phyloP scores from a whole-genome alignment of 2,888 invertebrate genomes.

The Drosophila algonquin region DNA sequence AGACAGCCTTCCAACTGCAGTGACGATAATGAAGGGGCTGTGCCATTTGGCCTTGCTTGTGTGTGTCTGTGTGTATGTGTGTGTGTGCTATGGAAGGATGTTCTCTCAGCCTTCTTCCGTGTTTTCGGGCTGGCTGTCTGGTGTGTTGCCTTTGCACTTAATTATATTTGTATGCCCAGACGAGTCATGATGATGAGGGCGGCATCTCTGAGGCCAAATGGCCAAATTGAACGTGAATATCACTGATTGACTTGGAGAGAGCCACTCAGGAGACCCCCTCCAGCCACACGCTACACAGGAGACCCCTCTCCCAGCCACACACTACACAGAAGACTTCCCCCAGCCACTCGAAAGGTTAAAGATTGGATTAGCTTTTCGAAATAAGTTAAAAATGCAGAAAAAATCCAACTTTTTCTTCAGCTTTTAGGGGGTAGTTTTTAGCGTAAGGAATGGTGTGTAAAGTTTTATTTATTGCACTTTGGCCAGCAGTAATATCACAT shows the following conservation, averaged over 20 bases:
- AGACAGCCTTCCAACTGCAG: constrained; percentile 16
- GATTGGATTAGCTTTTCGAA: not conserved
- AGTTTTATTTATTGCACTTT: not conserved
- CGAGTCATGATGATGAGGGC: constrained; percentile 22
- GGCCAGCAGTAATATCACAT: not conserved
- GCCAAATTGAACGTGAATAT: constrained; percentile 74
- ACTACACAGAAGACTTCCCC: not conserved
- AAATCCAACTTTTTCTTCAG: not conserved
- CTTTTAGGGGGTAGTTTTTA: not conserved
- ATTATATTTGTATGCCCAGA: constrained; percentile 69
- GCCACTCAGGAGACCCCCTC: not conserved
- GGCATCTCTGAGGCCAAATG: constrained; percentile 44
- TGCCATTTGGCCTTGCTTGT: constrained; percentile 22
- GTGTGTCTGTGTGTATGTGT: not conserved
- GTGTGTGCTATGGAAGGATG: constrained; percentile 13
- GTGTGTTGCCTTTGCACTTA: constrained; percentile 60
- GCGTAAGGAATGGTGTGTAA: not conserved
- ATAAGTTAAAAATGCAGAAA: not conserved
- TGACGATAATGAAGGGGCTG: constrained; percentile 42
- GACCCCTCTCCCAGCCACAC: too few species aligned
- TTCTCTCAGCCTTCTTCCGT: constrained; percentile 8
- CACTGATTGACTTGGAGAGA: constrained; percentile 57
- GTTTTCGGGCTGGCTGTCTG: constrained; percentile 35
- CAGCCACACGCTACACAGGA: not conserved
- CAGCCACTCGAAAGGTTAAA: not conserved